These are phyloP conservation scores for Micropoecilia bifurca DNA, from an alignment of 2,797 vertebrate genomes.

Conservation along the genomic window DNA sequence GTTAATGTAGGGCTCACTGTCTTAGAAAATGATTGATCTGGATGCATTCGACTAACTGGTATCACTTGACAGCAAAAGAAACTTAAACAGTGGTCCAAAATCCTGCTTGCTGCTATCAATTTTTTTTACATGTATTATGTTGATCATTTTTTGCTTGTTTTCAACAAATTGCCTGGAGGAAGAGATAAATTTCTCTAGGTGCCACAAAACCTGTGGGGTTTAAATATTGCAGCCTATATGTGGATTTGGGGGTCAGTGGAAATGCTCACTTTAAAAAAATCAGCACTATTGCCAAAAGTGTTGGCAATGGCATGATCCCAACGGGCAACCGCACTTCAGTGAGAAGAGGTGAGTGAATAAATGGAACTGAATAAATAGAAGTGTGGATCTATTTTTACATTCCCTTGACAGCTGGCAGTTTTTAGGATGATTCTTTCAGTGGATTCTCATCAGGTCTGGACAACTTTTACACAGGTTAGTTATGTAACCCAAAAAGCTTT, in stretches of 20 bases:
- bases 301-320: background rate
- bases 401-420: background rate
- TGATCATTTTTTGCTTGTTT: background rate
- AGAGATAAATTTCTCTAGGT: background rate
- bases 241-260: background rate
- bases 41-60: background rate
- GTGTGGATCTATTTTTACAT: background rate
- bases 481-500: background rate
- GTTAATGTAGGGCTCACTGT: no score
- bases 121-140: background rate
- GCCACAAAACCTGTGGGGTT: background rate
- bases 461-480: slow-evolving; percentile 23
- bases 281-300: background rate
- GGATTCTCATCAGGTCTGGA: slow-evolving; percentile 24
- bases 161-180: background rate
- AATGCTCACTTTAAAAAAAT: background rate
- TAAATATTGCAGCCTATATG: background rate
- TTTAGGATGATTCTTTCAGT: background rate
- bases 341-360: background rate
- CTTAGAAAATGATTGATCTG: background rate
- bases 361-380: background rate
- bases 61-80: background rate
- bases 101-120: background rate
- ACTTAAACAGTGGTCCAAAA: background rate
- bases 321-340: background rate